Base-by-base conservation (phyloP, 2,888 invertebrate species). In the Lysandra coridon region DNA sequence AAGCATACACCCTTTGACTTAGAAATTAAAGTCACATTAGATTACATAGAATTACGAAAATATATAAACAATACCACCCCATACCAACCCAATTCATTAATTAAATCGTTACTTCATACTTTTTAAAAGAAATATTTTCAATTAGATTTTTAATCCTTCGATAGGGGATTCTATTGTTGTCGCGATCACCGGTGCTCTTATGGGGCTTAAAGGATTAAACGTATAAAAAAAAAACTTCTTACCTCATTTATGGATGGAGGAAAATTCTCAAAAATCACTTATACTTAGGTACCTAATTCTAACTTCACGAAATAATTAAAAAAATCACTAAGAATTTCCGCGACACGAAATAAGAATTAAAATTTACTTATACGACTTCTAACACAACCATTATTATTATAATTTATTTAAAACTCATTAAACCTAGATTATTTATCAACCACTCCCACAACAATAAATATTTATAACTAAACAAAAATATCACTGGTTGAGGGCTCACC, bases 401-500 rank as follows among this genome's bases (percentile, higher is more conserved):
- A 14, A 44, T 44, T 6, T 44, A 10, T 33, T 44, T 0, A 44
- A 1, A 44, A 44, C 44, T 44, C 44, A 44, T 10, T 49, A 7
- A 49, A 7, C 6, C 44, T 49, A 49, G 4, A 44, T 4, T 57
- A 57, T 57, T 57, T 17, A 57, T 1, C 57, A 57, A 49, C 57
- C 57, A 17, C 57, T 4, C 1, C 17, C 17, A 57, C 57, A 57
- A 57, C 17, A 14, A 57, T 57, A 57, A 57, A 57, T 57, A 14
- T 57, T 57, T 1, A 53, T 53, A 53, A 57, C 14, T 53, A 53
- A 57, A 17, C 57, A 57, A 4, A 57, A 57, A 57, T 57, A 57
- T 57, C 57, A 57, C 57, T 4, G 4, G 57, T 17, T 17, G 69
- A 37, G 33, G 14, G 33, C 76, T 76, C 76, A 76, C 76, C 76